These are phyloP conservation scores for Monopterus albus DNA, from an alignment of 2,113 vertebrate genomes.

Conservation along the genomic window DNA sequence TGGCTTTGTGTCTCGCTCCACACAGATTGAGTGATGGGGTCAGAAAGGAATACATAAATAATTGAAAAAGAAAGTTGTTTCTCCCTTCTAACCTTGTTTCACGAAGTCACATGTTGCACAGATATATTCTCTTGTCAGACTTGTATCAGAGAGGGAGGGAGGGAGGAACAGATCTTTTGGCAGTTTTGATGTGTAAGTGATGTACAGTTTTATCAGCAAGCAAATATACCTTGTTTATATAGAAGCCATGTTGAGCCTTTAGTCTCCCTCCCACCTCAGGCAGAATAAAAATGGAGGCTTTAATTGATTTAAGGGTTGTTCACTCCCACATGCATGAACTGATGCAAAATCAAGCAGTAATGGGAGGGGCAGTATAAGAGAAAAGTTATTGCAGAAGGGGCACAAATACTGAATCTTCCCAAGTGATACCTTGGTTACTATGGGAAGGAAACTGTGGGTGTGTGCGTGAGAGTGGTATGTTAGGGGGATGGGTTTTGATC, in stretches of 20 bases:
- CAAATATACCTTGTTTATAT: slow-evolving; percentile 47
- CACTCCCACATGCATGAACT: slow-evolving; percentile 61
- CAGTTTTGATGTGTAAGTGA: slow-evolving; percentile 43
- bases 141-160: slow-evolving; percentile 21
- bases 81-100: slow-evolving; percentile 32
- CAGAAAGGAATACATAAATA: slow-evolving; percentile 47
- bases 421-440: slow-evolving; percentile 49
- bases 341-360: slow-evolving; percentile 37
- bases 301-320: slow-evolving; percentile 71
- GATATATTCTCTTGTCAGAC: slow-evolving; percentile 48
- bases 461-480: slow-evolving; percentile 30
- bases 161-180: background rate
- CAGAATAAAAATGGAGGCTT: slow-evolving; percentile 43
- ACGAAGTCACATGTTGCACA: slow-evolving; percentile 40
- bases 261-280: slow-evolving; percentile 43
- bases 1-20: slow-evolving; percentile 11
- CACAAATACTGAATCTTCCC: slow-evolving; percentile 62
- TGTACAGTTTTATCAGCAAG: slow-evolving; percentile 52
- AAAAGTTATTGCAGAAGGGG: slow-evolving; percentile 46
- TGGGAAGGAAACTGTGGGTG: slow-evolving; percentile 46
- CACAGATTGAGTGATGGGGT: slow-evolving; percentile 27
- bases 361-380: slow-evolving; percentile 20
- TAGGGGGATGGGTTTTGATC: slow-evolving; percentile 50
- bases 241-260: slow-evolving; percentile 38
- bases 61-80: slow-evolving; percentile 61